These are phyloP conservation scores for Nemotelus nigrinus DNA, from an alignment of 2,888 invertebrate genomes.

Conservation along the genomic window DNA sequence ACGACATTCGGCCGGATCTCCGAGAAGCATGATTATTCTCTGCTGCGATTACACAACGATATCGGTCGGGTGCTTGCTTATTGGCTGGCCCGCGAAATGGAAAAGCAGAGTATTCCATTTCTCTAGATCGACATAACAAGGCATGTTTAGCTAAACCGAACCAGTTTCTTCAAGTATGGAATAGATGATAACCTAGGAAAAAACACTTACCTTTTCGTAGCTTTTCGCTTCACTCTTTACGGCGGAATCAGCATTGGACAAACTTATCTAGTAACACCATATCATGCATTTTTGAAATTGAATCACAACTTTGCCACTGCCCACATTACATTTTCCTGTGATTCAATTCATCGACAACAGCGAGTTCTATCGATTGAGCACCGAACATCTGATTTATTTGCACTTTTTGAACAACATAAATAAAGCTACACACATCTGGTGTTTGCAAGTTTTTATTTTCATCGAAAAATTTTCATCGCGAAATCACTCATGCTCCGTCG, in stretches of 20 bases:
- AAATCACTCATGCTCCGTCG: constrained; percentile 10
- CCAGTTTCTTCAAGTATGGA: constrained; percentile 12
- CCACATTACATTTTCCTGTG: no score
- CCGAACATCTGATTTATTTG: neutral
- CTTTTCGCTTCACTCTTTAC: constrained; percentile 25
- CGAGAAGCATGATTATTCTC: neutral
- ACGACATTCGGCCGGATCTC: neutral
- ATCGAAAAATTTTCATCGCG: no score
- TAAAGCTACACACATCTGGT: no score
- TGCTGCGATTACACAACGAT: constrained; percentile 18
- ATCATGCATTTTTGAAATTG: no score
- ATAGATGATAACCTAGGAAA: neutral
- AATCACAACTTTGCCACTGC: no score
- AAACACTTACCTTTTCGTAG: neutral
- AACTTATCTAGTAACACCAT: no score
- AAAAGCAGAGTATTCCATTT: no score
- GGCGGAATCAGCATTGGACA: neutral
- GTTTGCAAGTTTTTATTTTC: no score
- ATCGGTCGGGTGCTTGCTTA: neutral
- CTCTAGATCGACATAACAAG: no score
- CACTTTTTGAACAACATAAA: no score
- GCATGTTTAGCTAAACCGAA: neutral
- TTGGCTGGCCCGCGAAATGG: neutral
- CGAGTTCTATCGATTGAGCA: neutral
- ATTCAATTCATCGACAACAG: no score